Conservation (phyloP, 2,797 vertebrate genomes). For the Galagoides demidoff region DNA sequence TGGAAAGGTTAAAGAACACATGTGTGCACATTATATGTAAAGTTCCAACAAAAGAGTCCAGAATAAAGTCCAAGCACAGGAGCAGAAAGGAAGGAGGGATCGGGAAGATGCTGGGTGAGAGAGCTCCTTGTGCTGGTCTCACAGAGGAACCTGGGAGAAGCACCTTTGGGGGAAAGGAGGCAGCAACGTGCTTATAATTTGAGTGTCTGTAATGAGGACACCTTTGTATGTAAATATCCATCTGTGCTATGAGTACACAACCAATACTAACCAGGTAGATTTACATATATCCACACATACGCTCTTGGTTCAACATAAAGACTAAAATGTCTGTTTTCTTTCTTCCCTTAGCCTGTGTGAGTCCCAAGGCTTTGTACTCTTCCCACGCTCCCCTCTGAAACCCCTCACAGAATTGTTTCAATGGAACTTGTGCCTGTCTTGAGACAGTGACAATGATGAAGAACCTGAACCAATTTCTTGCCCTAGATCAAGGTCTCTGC, state of each 20-base stretch:
- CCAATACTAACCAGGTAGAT: not conserved
- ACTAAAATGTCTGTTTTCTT: not conserved
- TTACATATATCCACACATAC: not conserved
- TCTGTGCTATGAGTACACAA: not conserved
- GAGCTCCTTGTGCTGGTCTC: not conserved
- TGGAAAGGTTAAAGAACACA: not conserved
- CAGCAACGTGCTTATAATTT: not conserved
- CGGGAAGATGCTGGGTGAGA: not conserved
- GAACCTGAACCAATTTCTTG: not conserved
- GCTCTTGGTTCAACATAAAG: not conserved
- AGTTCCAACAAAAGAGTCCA: not conserved
- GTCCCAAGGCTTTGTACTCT: not conserved
- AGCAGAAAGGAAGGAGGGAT: not conserved
- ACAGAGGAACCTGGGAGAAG: not conserved
- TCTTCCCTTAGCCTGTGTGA: not conserved
- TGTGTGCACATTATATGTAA: rapidly evolving
- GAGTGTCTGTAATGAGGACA: not conserved
- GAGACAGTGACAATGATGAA: not conserved
- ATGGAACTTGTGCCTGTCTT: not conserved
- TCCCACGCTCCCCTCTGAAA: not conserved
- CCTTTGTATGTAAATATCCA: not conserved
- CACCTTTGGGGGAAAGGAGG: not conserved
- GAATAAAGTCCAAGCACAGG: not conserved
- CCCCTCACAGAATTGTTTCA: not conserved
- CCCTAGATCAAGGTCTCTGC: not conserved